Percentiles rank a stretch among this genome's conserved stretches.
Conservation (phyloP, 53 echinoderm and acorn worm species). For the Echinarachnius parma region DNA sequence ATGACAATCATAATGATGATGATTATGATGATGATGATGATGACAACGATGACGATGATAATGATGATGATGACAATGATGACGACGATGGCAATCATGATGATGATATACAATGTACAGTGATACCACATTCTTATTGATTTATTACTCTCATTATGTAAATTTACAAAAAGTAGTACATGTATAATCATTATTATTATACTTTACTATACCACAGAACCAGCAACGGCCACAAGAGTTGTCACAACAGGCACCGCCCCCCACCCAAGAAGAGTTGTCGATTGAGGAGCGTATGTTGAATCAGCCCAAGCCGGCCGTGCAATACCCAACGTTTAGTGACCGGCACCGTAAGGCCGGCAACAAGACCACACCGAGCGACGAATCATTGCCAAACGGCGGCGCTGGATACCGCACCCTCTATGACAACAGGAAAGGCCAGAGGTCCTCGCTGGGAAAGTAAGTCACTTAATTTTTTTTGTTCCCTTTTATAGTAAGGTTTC, state of each 20-base stretch:
- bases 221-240: conserved; percentile 42
- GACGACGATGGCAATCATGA: no score
- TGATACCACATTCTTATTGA: no score
- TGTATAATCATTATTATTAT: no score
- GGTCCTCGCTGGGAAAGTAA: conserved; percentile 88
- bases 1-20: no score
- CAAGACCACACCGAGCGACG: conserved; percentile 48
- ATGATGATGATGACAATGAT: no score
- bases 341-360: conserved; percentile 67
- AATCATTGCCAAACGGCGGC: conserved; percentile 53
- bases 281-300: conserved; percentile 65
- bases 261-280: conserved; percentile 28
- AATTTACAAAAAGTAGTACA: no score
- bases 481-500: no score
- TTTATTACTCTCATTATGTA: no score
- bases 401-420: conserved; percentile 83
- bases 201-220: neutral
- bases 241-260: conserved; percentile 1
- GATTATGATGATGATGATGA: no score
- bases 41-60: no score
- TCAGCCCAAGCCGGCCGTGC: conserved; percentile 58
- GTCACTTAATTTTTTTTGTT: neutral
- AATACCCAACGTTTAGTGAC: conserved; percentile 97
- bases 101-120: no score
- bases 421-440: conserved; percentile 68